Base-by-base conservation (phyloP, 2,797 vertebrate species). In the Arnoldichthys spilopterus region DNA sequence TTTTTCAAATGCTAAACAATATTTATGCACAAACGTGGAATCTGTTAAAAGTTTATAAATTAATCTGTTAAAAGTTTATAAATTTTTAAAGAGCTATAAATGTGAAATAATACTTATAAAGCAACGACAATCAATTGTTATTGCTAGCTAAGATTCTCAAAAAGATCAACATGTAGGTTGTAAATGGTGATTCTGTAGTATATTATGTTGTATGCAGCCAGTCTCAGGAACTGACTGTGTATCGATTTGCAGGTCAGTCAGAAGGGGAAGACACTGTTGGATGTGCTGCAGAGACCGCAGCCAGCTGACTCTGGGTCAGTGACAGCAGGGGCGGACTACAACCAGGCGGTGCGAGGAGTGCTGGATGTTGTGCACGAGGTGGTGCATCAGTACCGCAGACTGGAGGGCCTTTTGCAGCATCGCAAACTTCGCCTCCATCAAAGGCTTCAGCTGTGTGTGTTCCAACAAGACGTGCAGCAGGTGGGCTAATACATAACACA, bases 381-480 rank as follows among this genome's bases (percentile, higher is more conserved):
- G 56, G 93, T 99, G 88, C 96, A 98, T 87, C 93, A 93, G 82
- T 92, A 94, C 69, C 92, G 91, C 54, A 91, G 92, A 78, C 93
- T 99, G 0, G 98, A 99, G 83, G 95, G 94, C 82, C 96, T 96
- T 83, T 97, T 97, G 95, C 97, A 99, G 69, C 97, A 97, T 84
- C 95, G 96, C 62, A 99, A 99, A 63, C 96, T 99, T 83, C 96
- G 97, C 80, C 94, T 99, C 67, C 98, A 99, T 83, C 98, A 99
- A 91, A 94, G 97, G 81, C 94, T 99, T 80, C 97, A 99, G 90
- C 94, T 99, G 75, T 98, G 96, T 3, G 98, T 99, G 82, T 99
- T 99, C 85, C 97, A 99, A 80, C 97, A 99, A 90, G 98, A 99
- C 0, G 98, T 98, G 12, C 95, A 96, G 90, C 98, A 99, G 97